phyloP scores from a whole-genome alignment of 2,888 invertebrate genomes.

The Eristalinus sepulchralis region DNA sequence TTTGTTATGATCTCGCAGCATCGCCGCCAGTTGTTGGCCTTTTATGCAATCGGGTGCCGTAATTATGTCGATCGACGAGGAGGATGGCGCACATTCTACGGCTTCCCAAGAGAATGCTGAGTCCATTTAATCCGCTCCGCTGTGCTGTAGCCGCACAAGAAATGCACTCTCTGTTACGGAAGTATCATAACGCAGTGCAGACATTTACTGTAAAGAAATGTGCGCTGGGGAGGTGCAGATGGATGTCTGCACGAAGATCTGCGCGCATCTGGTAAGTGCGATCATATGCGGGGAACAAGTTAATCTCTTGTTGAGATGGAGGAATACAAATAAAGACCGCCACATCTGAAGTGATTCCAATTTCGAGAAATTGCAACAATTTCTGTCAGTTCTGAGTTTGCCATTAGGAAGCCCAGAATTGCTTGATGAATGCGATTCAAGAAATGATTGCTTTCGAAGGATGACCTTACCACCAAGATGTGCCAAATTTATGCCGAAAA shows the following conservation, averaged over 20 bases:
- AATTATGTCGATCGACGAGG: slow-evolving; percentile 24
- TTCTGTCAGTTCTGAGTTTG: no score
- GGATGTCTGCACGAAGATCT: not conserved
- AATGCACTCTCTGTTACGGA: slow-evolving; percentile 3
- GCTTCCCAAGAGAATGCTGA: slow-evolving; percentile 36
- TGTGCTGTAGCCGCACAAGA: not conserved
- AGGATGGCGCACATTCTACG: slow-evolving; percentile 9
- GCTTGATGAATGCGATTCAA: no score
- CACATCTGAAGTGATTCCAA: no score
- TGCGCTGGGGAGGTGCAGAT: not conserved
- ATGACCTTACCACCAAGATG: no score
- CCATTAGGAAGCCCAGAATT: no score
- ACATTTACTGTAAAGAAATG: not conserved
- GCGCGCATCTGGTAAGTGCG: not conserved
- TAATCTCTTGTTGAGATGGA: not conserved
- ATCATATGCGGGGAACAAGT: not conserved
- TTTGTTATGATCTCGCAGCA: slow-evolving; percentile 15
- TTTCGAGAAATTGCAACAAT: no score
- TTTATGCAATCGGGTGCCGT: slow-evolving; percentile 36
- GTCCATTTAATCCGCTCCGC: slow-evolving; percentile 27
- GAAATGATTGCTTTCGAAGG: no score
- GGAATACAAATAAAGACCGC: not conserved
- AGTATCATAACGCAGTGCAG: not conserved
- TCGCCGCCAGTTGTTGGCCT: slow-evolving; percentile 18
- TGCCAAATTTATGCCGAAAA: no score